Percentiles rank a stretch among this genome's conserved stretches.
Evolutionary conservation across 64 coral and sea anemone species (phyloP).

Genomic region (Stylophora pistillata): DNA sequence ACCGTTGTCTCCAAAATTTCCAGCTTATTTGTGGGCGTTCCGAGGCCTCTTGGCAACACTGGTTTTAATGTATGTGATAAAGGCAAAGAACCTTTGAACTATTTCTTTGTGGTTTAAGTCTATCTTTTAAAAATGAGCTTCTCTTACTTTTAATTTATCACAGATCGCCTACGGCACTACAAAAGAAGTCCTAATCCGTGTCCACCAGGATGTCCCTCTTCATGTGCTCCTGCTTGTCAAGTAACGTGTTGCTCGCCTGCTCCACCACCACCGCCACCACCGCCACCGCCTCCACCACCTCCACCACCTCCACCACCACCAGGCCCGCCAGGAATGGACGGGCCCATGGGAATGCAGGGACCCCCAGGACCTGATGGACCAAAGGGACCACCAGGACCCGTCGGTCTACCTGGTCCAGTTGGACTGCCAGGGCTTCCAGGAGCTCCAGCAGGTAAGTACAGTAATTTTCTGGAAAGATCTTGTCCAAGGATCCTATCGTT

Average conservation of each 20-base stretch:
- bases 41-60: no score
- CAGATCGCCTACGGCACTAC: slow-evolving; percentile 31
- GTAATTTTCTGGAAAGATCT: neutral
- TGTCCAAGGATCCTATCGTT: no score
- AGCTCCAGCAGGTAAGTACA: slow-evolving; percentile 61
- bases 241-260: slow-evolving; percentile 40
- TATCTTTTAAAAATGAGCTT: neutral
- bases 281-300: slow-evolving; percentile 66
- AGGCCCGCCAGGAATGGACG: slow-evolving; percentile 83
- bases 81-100: no score
- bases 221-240: slow-evolving; percentile 43
- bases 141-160: neutral
- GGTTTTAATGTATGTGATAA: no score
- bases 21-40: no score
- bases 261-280: slow-evolving; percentile 56
- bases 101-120: no score
- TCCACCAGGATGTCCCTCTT: slow-evolving; percentile 35
- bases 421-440: slow-evolving; percentile 84
- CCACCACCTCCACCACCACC: slow-evolving; percentile 78
- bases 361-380: slow-evolving; percentile 86
- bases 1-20: no score
- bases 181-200: slow-evolving; percentile 74
- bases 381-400: slow-evolving; percentile 78
- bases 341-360: slow-evolving; percentile 80
- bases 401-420: slow-evolving; percentile 72